Evolutionary conservation across 2,113 vertebrate species (phyloP).

Genomic region (Procavia capensis): DNA sequence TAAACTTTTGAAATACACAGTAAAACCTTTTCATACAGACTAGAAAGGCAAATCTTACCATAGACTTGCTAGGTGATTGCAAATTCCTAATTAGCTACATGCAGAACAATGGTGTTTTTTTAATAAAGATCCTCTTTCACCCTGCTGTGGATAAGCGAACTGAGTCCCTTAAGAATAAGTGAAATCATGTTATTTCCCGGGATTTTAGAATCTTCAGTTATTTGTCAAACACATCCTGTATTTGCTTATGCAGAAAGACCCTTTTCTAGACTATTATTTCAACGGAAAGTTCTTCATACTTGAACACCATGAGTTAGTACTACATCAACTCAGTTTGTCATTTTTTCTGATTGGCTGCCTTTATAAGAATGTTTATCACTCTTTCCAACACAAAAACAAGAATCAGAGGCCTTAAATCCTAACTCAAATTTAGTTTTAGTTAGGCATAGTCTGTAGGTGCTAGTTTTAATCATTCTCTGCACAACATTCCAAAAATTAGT

Average conservation of each 20-base stretch:
- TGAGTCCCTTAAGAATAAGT: conserved; percentile 54
- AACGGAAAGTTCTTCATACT: conserved; percentile 43
- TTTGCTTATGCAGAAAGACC: not conserved
- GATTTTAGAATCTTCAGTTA: conserved; percentile 62
- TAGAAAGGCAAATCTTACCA: conserved; percentile 39
- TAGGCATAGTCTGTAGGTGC: not conserved
- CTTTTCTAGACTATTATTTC: conserved; percentile 45
- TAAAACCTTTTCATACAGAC: conserved; percentile 55
- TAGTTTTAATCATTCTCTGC: not conserved
- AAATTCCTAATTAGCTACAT: conserved; percentile 65
- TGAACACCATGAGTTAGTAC: conserved; percentile 8
- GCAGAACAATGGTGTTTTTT: conserved; percentile 56
- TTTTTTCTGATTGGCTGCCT: conserved; percentile 42
- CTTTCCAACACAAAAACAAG: conserved; percentile 39
- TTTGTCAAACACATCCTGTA: conserved; percentile 29
- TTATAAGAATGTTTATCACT: conserved; percentile 46
- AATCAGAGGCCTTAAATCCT: conserved; percentile 13
- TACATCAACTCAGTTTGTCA: not conserved
- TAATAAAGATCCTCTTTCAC: conserved; percentile 48
- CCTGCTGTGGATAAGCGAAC: conserved; percentile 22
- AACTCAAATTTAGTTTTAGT: conserved; percentile 16
- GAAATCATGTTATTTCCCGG: conserved; percentile 54
- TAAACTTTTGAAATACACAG: conserved; percentile 43
- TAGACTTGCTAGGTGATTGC: conserved; percentile 35
- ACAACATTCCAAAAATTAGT: conserved; percentile 61